These are phyloP conservation scores for Ichneumon xanthorius DNA, from an alignment of 2,888 invertebrate genomes.

Conservation along the genomic window DNA sequence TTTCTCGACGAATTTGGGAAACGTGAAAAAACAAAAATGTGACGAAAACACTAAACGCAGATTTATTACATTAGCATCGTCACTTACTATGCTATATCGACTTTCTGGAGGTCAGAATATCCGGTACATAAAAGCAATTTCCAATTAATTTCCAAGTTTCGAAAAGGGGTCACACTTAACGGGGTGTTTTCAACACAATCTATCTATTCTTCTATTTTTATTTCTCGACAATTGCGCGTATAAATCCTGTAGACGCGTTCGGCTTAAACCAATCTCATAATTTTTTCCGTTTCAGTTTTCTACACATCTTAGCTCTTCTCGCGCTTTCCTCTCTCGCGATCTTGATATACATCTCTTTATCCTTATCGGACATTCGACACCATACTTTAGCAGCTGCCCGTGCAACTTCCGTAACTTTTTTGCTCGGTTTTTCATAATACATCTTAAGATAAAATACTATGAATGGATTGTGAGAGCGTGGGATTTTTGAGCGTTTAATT, in stretches of 20 bases:
- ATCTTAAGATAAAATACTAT: conserved; percentile 77
- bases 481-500: conserved; percentile 50
- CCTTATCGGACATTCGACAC: conserved; percentile 72
- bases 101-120: background rate
- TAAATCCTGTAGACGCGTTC: background rate
- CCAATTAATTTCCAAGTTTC: background rate
- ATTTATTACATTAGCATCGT: background rate
- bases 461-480: conserved; percentile 75
- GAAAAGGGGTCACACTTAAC: conserved; percentile 3
- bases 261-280: conserved; percentile 39
- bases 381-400: conserved; percentile 76
- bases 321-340: conserved; percentile 67
- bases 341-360: conserved; percentile 72
- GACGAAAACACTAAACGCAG: background rate
- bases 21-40: too few species aligned
- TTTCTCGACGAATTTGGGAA: too few species aligned
- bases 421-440: conserved; percentile 72
- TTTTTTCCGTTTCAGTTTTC: conserved; percentile 57
- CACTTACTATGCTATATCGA: background rate
- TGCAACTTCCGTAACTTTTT: conserved; percentile 75
- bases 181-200: background rate
- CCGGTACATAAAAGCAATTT: background rate
- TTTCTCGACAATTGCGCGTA: background rate
- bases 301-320: conserved; percentile 53
- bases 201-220: conserved; percentile 7